These are phyloP conservation scores for Coelopa frigida DNA, from an alignment of 1,140 invertebrate genomes.

Conservation along the genomic window DNA sequence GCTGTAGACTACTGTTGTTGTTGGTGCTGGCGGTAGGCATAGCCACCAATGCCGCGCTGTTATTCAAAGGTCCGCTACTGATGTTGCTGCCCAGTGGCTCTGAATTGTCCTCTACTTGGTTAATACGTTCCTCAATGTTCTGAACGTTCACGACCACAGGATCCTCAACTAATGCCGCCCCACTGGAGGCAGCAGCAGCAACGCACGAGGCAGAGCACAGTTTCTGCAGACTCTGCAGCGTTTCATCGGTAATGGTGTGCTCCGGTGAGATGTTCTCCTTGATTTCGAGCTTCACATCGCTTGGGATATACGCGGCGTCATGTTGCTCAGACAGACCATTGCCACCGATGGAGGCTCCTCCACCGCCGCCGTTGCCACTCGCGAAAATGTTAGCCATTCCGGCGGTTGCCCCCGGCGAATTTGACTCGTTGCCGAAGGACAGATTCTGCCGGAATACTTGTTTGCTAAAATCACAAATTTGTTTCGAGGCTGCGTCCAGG, in stretches of 20 bases:
- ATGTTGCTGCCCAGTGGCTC: too few species aligned
- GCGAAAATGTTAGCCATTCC: slow-evolving; percentile 8
- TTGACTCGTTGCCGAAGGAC: slow-evolving; percentile 27
- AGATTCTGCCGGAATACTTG: slow-evolving; percentile 41
- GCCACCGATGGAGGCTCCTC: slow-evolving; percentile 12
- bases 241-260: slow-evolving; percentile 42
- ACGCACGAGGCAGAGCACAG: too few species aligned
- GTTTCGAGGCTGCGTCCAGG: slow-evolving; percentile 35
- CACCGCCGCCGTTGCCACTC: slow-evolving; percentile 5
- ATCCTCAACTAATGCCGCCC: too few species aligned
- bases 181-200: too few species aligned
- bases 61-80: too few species aligned
- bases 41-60: too few species aligned
- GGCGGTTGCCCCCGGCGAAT: slow-evolving; percentile 2
- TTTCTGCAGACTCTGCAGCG: slow-evolving; percentile 33
- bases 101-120: too few species aligned
- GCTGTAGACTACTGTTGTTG: too few species aligned
- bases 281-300: slow-evolving; percentile 35
- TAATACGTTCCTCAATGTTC: too few species aligned
- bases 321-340: slow-evolving; percentile 18
- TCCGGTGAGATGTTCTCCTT: slow-evolving; percentile 44
- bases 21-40: too few species aligned
- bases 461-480: slow-evolving; percentile 35
- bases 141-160: too few species aligned
- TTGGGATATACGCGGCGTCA: slow-evolving; percentile 27